Percentiles rank a stretch among this genome's conserved stretches.
These are phyloP conservation scores for Antitype chi DNA, from an alignment of 2,888 invertebrate species.

Conservation along the genomic window DNA sequence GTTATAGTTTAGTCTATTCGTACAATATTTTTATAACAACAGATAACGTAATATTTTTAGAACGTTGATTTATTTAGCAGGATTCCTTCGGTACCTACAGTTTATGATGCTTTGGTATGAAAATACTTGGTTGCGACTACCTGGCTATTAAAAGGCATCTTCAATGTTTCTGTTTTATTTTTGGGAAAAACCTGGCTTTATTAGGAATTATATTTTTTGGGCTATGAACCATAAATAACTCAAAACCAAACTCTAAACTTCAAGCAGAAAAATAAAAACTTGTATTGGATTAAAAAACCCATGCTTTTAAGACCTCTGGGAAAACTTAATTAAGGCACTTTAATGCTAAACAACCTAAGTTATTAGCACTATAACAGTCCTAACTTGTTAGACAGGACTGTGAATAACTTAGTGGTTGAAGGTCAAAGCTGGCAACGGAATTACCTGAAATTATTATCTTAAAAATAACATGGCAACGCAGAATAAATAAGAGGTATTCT, in stretches of 20 bases:
- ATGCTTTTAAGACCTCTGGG: neutral
- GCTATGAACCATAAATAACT: neutral
- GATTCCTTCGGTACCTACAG: neutral
- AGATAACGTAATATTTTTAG: conserved; percentile 1
- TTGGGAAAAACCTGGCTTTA: too few relatives aligned
- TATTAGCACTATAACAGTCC: neutral
- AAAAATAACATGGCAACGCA: neutral
- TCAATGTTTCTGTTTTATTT: neutral
- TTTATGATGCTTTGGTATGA: neutral
- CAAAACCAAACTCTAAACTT: neutral
- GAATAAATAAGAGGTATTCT: neutral
- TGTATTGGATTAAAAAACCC: neutral
- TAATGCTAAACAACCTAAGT: neutral
- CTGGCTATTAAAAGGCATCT: neutral
- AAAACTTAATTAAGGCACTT: neutral
- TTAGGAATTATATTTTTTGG: neutral
- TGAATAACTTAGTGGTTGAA: conserved; percentile 1
- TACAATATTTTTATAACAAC: conserved; percentile 1
- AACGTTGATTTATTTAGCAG: neutral
- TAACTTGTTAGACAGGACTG: neutral
- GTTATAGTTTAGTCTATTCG: conserved; percentile 17
- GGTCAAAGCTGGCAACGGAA: neutral
- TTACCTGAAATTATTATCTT: neutral
- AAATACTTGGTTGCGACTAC: neutral
- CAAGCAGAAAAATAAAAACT: neutral